Evolutionary conservation across 2,888 invertebrate species (phyloP).

Genomic region (Trachelus iudaicus): DNA sequence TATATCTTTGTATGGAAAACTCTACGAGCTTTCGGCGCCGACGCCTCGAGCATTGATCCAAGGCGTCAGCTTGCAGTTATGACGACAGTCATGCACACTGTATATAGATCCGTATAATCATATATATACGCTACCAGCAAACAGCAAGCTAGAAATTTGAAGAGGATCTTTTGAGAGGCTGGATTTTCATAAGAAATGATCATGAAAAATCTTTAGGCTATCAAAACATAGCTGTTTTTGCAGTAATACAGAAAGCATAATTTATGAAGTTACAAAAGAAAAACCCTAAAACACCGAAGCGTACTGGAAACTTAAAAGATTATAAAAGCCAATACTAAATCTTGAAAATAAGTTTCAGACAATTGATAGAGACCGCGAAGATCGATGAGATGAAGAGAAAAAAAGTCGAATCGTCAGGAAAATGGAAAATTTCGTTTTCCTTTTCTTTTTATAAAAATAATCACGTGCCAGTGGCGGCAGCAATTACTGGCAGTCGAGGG

Average conservation of each 20-base stretch:
- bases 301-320: background rate
- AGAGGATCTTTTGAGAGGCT: background rate
- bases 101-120: conserved; percentile 11
- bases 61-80: conserved; percentile 65
- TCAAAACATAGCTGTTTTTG: background rate
- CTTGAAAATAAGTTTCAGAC: background rate
- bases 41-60: conserved; percentile 60
- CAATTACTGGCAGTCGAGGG: background rate
- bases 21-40: conserved; percentile 39
- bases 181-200: background rate
- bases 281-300: too few species aligned
- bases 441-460: background rate
- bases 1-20: background rate
- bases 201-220: background rate
- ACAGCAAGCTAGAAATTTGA: background rate
- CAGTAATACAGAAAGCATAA: background rate
- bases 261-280: background rate
- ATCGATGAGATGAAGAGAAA: background rate
- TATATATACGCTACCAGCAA: conserved; percentile 3
- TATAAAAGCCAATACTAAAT: background rate
- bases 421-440: background rate
- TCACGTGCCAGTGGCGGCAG: background rate
- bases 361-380: background rate
- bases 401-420: background rate
- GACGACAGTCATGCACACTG: conserved; percentile 36